A percentile compares a stretch with the other conserved stretches of the same genome.
phyloP scores from a whole-genome alignment of 2,797 vertebrate species.

The Natrix natrix region DNA sequence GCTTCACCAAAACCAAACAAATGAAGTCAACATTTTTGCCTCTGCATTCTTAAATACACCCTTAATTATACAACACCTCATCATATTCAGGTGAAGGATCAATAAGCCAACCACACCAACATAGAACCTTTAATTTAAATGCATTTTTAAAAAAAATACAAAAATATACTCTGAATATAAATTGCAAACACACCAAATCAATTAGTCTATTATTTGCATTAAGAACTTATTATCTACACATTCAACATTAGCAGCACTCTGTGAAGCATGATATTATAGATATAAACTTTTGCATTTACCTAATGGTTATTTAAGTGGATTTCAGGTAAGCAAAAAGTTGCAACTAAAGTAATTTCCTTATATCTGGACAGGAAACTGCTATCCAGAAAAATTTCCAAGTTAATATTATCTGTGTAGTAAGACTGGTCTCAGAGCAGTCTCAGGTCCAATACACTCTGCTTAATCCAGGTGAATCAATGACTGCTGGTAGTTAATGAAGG shows the following conservation, averaged over 20 bases:
- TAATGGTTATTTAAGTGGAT: background rate
- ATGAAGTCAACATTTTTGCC: background rate
- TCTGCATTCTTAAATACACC: background rate
- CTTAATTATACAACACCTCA: background rate
- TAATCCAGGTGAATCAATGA: background rate
- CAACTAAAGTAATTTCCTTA: background rate
- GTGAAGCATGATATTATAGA: background rate
- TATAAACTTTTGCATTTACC: background rate
- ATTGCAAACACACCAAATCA: background rate
- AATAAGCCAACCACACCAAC: background rate
- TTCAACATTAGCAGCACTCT: background rate
- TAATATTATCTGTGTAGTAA: background rate
- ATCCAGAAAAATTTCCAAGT: background rate
- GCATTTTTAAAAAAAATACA: background rate
- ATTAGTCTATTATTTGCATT: background rate
- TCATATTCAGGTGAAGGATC: background rate
- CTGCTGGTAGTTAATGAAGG: background rate
- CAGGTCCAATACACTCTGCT: background rate
- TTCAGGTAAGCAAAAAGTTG: background rate
- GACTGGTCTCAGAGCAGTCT: background rate
- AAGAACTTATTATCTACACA: background rate
- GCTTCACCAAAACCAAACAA: background rate
- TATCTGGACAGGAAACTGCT: background rate
- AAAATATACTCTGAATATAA: background rate
- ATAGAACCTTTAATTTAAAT: background rate